phyloP scores from a whole-genome alignment of 37 sponge, comb jelly and placozoan genomes.

The Aphrocallistes beatrix region DNA sequence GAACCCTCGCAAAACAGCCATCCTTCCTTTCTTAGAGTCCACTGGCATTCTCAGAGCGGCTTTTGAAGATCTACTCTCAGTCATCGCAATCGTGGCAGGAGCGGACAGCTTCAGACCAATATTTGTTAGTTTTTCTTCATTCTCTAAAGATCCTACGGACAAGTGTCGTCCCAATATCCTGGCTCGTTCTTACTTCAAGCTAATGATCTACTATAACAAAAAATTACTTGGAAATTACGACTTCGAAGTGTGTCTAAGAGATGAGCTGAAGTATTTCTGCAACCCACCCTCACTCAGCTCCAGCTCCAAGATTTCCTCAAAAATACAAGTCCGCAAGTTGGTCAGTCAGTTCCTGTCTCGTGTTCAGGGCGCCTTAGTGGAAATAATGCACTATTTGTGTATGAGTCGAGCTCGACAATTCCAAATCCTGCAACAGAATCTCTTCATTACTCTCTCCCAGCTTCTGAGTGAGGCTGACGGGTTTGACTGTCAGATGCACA shows the following conservation, averaged over 20 bases:
- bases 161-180: constrained; percentile 41
- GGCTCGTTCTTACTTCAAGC: constrained; percentile 45
- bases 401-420: constrained; percentile 58
- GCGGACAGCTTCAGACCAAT: constrained; percentile 33
- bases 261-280: constrained; percentile 38
- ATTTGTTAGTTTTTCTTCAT: background rate
- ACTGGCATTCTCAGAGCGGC: constrained; percentile 13
- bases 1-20: constrained; percentile 36
- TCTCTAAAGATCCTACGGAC: constrained; percentile 23
- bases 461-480: constrained; percentile 56
- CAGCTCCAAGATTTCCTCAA: constrained; percentile 35
- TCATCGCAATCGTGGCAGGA: constrained; percentile 27
- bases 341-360: constrained; percentile 34
- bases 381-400: constrained; percentile 49
- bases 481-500: constrained; percentile 37
- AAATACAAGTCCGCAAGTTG: constrained; percentile 31
- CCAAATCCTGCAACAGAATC: constrained; percentile 31
- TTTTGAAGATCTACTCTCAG: constrained; percentile 25
- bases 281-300: constrained; percentile 63
- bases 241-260: constrained; percentile 31
- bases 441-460: constrained; percentile 37
- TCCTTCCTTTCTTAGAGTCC: constrained; percentile 28
- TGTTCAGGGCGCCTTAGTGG: constrained; percentile 21
- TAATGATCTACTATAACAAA: constrained; percentile 25
- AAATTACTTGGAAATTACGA: constrained; percentile 37